Evolutionary conservation across 2,797 vertebrate species (phyloP).

Genomic region (Acanthurus lineatus): DNA sequence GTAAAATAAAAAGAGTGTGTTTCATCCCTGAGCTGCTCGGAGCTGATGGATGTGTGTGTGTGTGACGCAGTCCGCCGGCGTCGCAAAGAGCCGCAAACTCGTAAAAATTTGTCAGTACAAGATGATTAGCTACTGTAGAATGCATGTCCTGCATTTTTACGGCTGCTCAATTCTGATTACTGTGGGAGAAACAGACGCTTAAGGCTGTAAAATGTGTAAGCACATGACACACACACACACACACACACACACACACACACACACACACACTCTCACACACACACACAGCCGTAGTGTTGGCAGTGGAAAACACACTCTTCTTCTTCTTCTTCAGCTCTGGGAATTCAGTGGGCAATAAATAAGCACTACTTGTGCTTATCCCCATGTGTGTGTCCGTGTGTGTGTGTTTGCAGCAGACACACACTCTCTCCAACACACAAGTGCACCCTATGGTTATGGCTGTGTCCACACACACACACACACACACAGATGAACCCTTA

Average conservation of each 20-base stretch:
- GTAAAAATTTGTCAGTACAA: conserved; percentile 46
- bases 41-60: conserved; percentile 33
- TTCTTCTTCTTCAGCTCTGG: conserved; percentile 15
- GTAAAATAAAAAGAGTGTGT: conserved; percentile 12
- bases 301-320: conserved; percentile 26
- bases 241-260: conserved; percentile 2
- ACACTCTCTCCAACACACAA: background rate
- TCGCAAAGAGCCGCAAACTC: conserved; percentile 36
- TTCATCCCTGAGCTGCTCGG: conserved; percentile 11
- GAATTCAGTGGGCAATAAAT: conserved; percentile 50
- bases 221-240: conserved; percentile 7
- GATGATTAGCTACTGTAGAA: conserved; percentile 57
- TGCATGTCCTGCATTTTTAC: conserved; percentile 55
- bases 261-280: too few relatives aligned
- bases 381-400: conserved; percentile 45
- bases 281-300: conserved; percentile 1
- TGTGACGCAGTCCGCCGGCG: background rate
- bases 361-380: conserved; percentile 30
- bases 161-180: conserved; percentile 45
- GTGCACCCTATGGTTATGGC: background rate
- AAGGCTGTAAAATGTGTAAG: conserved; percentile 34
- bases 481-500: background rate
- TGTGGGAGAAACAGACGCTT: conserved; percentile 35
- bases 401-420: background rate
- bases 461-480: too few relatives aligned